Evolutionary conservation across 2,888 invertebrate species (phyloP), one percentile per base, ranked within the genome.

Genomic region (Trachelus iudaicus): DNA sequence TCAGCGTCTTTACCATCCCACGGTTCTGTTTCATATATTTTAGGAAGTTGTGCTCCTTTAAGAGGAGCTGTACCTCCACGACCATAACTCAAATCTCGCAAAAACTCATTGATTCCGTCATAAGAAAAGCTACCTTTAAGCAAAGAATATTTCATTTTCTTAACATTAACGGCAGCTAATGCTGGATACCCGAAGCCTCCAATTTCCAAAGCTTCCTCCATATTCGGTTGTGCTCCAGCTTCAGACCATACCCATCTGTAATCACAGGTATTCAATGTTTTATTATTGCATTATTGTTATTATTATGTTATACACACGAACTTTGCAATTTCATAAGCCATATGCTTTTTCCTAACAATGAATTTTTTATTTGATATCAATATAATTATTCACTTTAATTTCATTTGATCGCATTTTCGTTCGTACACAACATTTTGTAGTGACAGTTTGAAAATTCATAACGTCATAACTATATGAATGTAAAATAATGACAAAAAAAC

Each of bases 161-260:
- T 97, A 23, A 96, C 94, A 92, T 98, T 99, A 79, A 99, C 96
- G 31, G 98, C 98, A 11, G 98, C 98, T 96, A 99, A 96, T 1
- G 99, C 99, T 1, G 99, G 99, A 92, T 99, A 99, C 13, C 99
- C 99, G 92, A 99, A 99, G 11, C 95, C 99, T 81, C 99, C 99
- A 83, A 99, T 96, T 89, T 98, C 99, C 68, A 99, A 92, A 0
- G 97, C 95, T 81, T 95, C 95, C 91, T 99, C 99, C 31, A 99
- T 91, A 0, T 95, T 94, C 0, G 93, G 91, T 91, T 99, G 99
- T 1, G 96, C 94, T 13, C 95, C 97, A 71, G 98, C 99, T 91
- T 99, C 99, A 1, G 97, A 92, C 99, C 99, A 99, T 15, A 97
- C 93, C 98, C 99, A 99, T 80, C 95, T 95, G 85, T 30, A 87